Conservation (phyloP, 1,140 invertebrate species). For the Drosophila tani region DNA sequence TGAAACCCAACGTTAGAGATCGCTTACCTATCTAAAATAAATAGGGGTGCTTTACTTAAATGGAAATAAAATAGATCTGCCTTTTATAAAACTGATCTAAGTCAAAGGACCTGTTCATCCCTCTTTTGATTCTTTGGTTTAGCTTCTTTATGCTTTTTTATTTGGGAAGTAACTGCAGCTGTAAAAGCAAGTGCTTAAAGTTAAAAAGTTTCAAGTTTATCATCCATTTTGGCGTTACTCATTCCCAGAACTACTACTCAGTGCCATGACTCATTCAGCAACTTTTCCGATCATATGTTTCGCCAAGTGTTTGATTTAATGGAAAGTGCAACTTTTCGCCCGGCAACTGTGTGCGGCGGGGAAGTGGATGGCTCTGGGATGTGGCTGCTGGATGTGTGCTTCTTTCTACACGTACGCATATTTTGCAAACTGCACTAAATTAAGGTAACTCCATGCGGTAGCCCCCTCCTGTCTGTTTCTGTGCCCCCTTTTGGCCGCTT, state of each 20-base stretch:
- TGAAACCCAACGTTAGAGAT: not conserved
- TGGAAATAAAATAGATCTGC: too few species aligned
- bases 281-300: slow-evolving; percentile 49
- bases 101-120: not conserved
- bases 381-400: not conserved
- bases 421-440: slow-evolving; percentile 78
- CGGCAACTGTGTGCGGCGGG: not conserved
- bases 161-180: slow-evolving; percentile 2
- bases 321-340: slow-evolving; percentile 35
- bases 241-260: slow-evolving; percentile 7
- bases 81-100: too few species aligned
- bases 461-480: not conserved
- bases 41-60: too few species aligned
- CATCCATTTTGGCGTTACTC: slow-evolving; percentile 19
- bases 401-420: slow-evolving; percentile 70
- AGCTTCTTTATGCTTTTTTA: not conserved
- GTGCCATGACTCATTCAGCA: slow-evolving; percentile 33
- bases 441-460: slow-evolving; percentile 60
- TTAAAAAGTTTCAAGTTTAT: slow-evolving; percentile 24
- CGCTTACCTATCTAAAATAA: not conserved
- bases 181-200: slow-evolving; percentile 25
- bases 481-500: not conserved
- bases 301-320: slow-evolving; percentile 49
- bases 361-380: not conserved
- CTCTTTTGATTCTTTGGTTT: not conserved